phyloP scores from a whole-genome alignment of 2,888 invertebrate genomes.

The Andrena trimmerana region DNA sequence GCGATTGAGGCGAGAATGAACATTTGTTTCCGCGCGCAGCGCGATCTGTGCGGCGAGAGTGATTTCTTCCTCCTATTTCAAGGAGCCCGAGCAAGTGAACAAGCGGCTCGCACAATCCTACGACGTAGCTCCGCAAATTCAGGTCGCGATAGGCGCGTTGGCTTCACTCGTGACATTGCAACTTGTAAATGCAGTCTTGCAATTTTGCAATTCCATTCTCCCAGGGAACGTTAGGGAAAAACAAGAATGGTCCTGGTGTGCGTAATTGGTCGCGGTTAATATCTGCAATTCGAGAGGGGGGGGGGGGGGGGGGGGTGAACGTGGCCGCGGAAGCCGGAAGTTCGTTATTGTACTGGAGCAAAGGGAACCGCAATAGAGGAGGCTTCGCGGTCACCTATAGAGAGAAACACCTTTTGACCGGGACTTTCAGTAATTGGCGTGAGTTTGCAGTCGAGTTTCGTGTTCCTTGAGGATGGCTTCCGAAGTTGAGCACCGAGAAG shows the following conservation, averaged over 20 bases:
- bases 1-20: slow-evolving; percentile 33
- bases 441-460: slow-evolving; percentile 58
- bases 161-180: too few relatives aligned
- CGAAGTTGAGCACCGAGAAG: slow-evolving; percentile 41
- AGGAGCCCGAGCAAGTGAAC: neutral
- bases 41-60: neutral
- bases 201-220: neutral
- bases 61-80: neutral
- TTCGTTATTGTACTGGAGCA: slow-evolving; percentile 55
- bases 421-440: slow-evolving; percentile 63
- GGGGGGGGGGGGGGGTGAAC: neutral
- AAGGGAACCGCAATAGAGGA: slow-evolving; percentile 51
- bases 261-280: slow-evolving; percentile 45
- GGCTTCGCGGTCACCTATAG: slow-evolving; percentile 50
- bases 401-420: slow-evolving; percentile 62
- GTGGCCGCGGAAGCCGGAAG: slow-evolving; percentile 12
- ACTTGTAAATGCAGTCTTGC: too few relatives aligned
- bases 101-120: neutral
- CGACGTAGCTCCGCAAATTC: neutral
- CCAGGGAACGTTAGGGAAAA: neutral
- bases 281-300: slow-evolving; percentile 21
- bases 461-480: slow-evolving; percentile 46
- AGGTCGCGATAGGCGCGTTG: too few relatives aligned
- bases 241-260: neutral
- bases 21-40: neutral